phyloP scores from a whole-genome alignment of 2,888 invertebrate genomes.

The Pyrochroa serraticornis region DNA sequence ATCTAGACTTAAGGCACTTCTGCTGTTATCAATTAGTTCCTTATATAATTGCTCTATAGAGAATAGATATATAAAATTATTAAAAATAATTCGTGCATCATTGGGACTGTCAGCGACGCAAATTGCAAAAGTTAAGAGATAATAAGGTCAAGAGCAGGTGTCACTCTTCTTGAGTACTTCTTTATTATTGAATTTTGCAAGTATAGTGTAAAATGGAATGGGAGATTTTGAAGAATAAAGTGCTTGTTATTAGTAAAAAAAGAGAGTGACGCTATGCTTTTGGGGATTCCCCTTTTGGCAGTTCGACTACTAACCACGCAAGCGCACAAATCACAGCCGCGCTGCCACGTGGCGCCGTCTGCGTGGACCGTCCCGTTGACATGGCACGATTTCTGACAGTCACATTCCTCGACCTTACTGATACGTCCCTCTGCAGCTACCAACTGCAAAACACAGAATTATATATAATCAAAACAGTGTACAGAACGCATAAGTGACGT shows the following conservation, averaged over 20 bases:
- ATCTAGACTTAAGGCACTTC: too few species aligned
- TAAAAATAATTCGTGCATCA: too few species aligned
- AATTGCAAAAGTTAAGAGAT: not conserved
- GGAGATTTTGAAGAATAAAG: not conserved
- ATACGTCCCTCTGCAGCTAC: slow-evolving; percentile 80
- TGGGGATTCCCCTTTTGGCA: not conserved
- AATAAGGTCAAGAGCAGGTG: not conserved
- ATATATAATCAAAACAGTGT: slow-evolving; percentile 54
- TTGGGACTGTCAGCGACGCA: too few species aligned
- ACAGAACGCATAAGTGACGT: slow-evolving; percentile 56
- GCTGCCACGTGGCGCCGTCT: slow-evolving; percentile 85
- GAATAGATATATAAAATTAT: too few species aligned
- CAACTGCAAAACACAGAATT: slow-evolving; percentile 67
- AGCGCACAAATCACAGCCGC: slow-evolving; percentile 85
- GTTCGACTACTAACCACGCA: slow-evolving; percentile 71
- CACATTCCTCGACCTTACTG: slow-evolving; percentile 82
- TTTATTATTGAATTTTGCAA: too few species aligned
- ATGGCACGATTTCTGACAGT: slow-evolving; percentile 87
- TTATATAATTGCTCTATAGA: too few species aligned
- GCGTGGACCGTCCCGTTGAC: slow-evolving; percentile 80
- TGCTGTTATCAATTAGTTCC: too few species aligned
- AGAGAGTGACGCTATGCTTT: too few species aligned
- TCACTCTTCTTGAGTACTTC: not conserved
- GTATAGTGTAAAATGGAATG: too few species aligned
- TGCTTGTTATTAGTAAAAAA: too few species aligned